A percentile compares a stretch with the other conserved stretches of the same genome.
Evolutionary conservation across 2,888 invertebrate species (phyloP).

Genomic region (Xestia c-nigrum): DNA sequence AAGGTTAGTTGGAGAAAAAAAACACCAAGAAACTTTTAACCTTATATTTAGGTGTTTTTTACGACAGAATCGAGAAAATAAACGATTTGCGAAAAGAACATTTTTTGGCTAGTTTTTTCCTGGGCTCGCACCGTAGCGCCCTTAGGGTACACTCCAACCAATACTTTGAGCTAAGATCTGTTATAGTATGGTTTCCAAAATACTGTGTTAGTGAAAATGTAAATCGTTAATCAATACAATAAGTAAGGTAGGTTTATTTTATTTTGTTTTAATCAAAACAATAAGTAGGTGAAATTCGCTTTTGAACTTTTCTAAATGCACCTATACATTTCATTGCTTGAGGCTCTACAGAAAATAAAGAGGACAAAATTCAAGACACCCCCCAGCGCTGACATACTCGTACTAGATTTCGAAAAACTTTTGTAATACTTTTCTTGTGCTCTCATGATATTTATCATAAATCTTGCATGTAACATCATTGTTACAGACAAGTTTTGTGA

Average conservation of each 20-base stretch:
- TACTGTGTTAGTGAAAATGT: neutral
- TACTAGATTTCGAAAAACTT: neutral
- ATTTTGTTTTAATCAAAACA: neutral
- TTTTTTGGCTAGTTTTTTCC: too few species aligned
- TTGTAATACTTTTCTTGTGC: too few species aligned
- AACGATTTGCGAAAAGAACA: too few species aligned
- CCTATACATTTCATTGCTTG: neutral
- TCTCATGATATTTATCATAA: neutral
- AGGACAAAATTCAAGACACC: neutral
- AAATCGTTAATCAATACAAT: neutral
- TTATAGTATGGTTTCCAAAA: neutral
- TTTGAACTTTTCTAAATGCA: neutral
- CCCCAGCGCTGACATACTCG: neutral
- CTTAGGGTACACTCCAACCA: too few species aligned
- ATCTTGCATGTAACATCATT: neutral
- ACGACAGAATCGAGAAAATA: too few species aligned
- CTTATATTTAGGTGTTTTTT: too few species aligned
- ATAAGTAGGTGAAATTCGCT: neutral
- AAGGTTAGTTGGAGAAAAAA: too few species aligned
- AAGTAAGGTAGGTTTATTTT: too few species aligned
- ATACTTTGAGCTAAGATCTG: neutral
- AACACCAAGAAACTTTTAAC: too few species aligned
- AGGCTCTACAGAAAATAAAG: neutral
- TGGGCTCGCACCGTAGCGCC: too few species aligned
- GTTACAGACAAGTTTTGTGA: neutral